Percentiles rank a stretch among this genome's conserved stretches.
Conservation (phyloP, 2,113 vertebrate species). For the Macrotus californicus region DNA sequence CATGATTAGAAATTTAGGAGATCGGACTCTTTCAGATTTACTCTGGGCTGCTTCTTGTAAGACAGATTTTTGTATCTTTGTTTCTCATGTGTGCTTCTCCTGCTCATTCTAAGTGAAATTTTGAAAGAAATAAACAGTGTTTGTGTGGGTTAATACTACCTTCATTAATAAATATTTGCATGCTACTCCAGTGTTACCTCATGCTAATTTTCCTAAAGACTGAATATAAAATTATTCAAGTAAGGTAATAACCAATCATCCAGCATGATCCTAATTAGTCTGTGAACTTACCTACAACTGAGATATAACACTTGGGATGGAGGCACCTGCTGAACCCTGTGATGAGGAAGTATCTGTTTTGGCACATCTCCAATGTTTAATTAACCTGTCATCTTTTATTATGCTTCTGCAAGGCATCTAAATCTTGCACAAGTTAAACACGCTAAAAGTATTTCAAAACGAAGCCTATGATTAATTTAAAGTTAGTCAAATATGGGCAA, state of each 20-base stretch:
- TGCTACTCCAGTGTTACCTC: slow-evolving; percentile 23
- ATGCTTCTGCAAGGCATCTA: slow-evolving; percentile 43
- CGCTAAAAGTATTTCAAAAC: not conserved
- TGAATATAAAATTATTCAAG: slow-evolving; percentile 23
- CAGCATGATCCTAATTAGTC: slow-evolving; percentile 68
- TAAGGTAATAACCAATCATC: slow-evolving; percentile 42
- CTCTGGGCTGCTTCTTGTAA: not conserved
- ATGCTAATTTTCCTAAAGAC: slow-evolving; percentile 47
- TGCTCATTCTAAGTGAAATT: slow-evolving; percentile 25
- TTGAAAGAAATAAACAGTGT: not conserved
- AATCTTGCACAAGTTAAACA: slow-evolving; percentile 54
- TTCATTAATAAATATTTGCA: slow-evolving; percentile 57
- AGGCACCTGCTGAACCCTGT: slow-evolving; percentile 53
- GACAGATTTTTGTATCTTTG: not conserved
- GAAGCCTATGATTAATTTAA: slow-evolving; percentile 14
- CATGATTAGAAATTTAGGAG: not conserved
- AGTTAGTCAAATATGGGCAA: not conserved
- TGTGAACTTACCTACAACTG: slow-evolving; percentile 69
- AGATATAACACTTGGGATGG: slow-evolving; percentile 16
- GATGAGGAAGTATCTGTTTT: slow-evolving; percentile 53
- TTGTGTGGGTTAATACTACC: not conserved
- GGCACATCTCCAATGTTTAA: slow-evolving; percentile 69
- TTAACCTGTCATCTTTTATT: slow-evolving; percentile 76
- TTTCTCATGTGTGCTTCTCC: not conserved
- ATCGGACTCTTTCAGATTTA: not conserved